Percentiles rank a stretch among this genome's conserved stretches.
Conservation (phyloP, 2,888 invertebrate genomes). For the Cryptocheilus praepositus region DNA sequence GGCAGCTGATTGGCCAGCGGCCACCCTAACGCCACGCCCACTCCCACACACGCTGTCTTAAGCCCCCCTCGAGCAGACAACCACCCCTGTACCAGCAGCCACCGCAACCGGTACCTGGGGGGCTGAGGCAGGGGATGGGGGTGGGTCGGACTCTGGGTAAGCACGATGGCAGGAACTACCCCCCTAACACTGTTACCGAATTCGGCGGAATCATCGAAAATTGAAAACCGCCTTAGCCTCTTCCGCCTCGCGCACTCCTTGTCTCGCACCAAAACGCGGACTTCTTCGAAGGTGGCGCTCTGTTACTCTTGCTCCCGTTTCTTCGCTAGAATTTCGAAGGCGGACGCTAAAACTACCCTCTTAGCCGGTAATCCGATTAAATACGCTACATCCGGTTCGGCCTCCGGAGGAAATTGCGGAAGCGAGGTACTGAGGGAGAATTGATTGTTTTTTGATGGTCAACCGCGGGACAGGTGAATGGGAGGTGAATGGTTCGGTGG, state of each 20-base stretch:
- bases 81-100: slow-evolving; percentile 53
- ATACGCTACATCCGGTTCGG: slow-evolving; percentile 30
- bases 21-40: slow-evolving; percentile 72
- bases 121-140: slow-evolving; percentile 24
- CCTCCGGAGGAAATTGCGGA: slow-evolving; percentile 24
- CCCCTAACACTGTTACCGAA: slow-evolving; percentile 67
- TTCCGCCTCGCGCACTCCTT: slow-evolving; percentile 4
- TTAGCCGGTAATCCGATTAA: slow-evolving; percentile 44
- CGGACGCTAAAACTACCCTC: slow-evolving; percentile 28
- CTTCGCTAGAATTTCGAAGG: slow-evolving; percentile 24
- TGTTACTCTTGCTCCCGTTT: not conserved
- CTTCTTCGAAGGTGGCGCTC: not conserved
- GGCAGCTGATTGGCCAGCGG: slow-evolving; percentile 74
- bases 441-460: too few species aligned
- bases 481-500: too few species aligned
- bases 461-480: too few species aligned
- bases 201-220: slow-evolving; percentile 74
- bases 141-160: slow-evolving; percentile 15
- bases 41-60: slow-evolving; percentile 75
- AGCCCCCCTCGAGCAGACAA: slow-evolving; percentile 60
- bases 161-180: slow-evolving; percentile 44
- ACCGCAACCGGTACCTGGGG: slow-evolving; percentile 38
- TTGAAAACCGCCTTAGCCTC: slow-evolving; percentile 68
- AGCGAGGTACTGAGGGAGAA: not conserved
- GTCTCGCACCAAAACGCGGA: too few species aligned